Evolutionary conservation across 2,888 invertebrate species (phyloP), one percentile per base, ranked within the genome.

Genomic region (Bruchidius siliquastri): DNA sequence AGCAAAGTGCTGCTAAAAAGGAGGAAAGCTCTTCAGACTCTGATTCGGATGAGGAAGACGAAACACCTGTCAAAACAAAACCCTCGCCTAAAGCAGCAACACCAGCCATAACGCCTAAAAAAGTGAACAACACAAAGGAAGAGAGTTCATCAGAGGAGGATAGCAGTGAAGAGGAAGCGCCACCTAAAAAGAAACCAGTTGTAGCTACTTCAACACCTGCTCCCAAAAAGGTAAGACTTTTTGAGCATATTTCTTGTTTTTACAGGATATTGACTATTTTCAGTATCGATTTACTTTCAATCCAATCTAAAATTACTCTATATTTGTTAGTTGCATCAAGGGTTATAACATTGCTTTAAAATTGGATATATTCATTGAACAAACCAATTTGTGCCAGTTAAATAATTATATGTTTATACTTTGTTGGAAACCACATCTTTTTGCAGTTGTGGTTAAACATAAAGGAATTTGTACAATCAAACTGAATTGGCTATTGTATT

Each of bases 1-100:
- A 68, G 18, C 21, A 3, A 4, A 84, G 83, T 78, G 69, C 79
- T 22, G 76, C 73, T 2, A 79, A 75, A 66, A 80, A 78, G 68
- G 77, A 82, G 73, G 79, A 84, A 69, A 83, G 81, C 72, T 78
- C 78, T 70, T 81, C 82, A 32, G 87, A 88, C 76, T 86, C 87
- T 32, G 79, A 79, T 21, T 67, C 67, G 66, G 75, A 75, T 49
- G 76, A 76, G 66, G 79, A 79, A 22, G 80, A 79, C 10, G 79
- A 81, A 72, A 70, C 73, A 20, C 67, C 76, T 75, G 73, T 78
- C 74, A 83, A 82, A 77, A 79, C 70, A 21, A 71, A 71, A 67
- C 22, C 79, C 70, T 78, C 78, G 75, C 79, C 79, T 72, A 84
- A 79, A 67, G 76, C 66, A 13, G 20, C 22, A 22, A 70, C 10